Percentiles rank a stretch among this genome's conserved stretches.
Conservation (phyloP, 2,888 invertebrate genomes). For the Venusia cambrica region DNA sequence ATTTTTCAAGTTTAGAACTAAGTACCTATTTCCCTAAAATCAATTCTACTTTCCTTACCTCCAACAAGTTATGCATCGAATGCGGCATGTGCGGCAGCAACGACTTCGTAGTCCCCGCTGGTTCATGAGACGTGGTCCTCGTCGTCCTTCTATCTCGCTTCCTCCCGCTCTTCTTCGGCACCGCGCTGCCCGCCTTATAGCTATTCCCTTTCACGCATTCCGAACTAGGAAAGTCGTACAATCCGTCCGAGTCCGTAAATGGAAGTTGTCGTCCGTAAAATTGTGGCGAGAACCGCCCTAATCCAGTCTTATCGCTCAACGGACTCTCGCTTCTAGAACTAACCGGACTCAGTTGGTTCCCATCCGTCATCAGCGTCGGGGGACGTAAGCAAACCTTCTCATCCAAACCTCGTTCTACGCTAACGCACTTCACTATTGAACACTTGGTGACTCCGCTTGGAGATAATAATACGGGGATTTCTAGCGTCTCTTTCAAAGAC, state of each 20-base stretch:
- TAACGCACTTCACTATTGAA: constrained; percentile 79
- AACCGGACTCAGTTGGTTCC: constrained; percentile 84
- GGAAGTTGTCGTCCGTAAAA: constrained; percentile 86
- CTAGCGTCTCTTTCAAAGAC: constrained; percentile 66
- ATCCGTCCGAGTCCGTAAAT: constrained; percentile 89
- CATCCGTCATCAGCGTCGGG: constrained; percentile 79
- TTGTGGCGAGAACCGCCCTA: constrained; percentile 86
- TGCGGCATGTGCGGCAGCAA: constrained; percentile 77
- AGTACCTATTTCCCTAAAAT: no score
- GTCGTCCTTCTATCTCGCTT: constrained; percentile 83
- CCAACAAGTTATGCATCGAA: constrained; percentile 81
- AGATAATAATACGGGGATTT: constrained; percentile 70
- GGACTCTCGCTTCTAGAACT: constrained; percentile 91
- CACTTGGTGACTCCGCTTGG: constrained; percentile 75
- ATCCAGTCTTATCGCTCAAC: constrained; percentile 85
- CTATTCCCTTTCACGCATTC: constrained; percentile 83
- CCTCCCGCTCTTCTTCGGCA: constrained; percentile 82
- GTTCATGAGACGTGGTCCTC: constrained; percentile 71
- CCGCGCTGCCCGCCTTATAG: constrained; percentile 67
- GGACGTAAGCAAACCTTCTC: constrained; percentile 66
- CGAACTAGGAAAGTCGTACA: constrained; percentile 90
- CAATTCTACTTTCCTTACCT: no score
- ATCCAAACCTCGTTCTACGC: constrained; percentile 78
- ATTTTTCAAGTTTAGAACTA: no score
- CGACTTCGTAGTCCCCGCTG: constrained; percentile 74